A percentile compares a stretch with the other conserved stretches of the same genome.
phyloP scores from a whole-genome alignment of 2,888 invertebrate genomes.

The Neoascia interrupta region DNA sequence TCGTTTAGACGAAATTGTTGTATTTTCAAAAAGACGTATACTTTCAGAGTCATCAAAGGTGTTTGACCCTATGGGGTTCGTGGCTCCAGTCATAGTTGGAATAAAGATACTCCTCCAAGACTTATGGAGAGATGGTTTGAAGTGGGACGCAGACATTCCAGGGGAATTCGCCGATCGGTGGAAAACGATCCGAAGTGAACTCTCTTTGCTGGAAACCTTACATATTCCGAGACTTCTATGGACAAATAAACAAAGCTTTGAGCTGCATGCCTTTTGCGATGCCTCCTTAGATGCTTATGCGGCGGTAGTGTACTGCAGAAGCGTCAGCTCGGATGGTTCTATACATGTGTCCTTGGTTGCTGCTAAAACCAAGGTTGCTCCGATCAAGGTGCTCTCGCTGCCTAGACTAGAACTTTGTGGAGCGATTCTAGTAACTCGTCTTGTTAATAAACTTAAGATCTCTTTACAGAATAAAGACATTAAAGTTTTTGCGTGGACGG shows the following conservation, averaged over 20 bases:
- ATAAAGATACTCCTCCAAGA: slow-evolving; percentile 57
- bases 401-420: slow-evolving; percentile 45
- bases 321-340: background rate
- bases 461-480: slow-evolving; percentile 20
- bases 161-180: slow-evolving; percentile 9
- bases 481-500: slow-evolving; percentile 25
- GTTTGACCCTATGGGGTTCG: no score
- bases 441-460: slow-evolving; percentile 25
- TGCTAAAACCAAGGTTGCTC: slow-evolving; percentile 25
- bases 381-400: slow-evolving; percentile 36
- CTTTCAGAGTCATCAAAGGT: no score
- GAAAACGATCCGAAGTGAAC: slow-evolving; percentile 1
- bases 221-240: slow-evolving; percentile 7
- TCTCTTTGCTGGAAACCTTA: slow-evolving; percentile 15
- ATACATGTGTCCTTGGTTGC: background rate
- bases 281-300: no score
- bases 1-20: no score
- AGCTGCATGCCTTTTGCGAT: slow-evolving; percentile 29
- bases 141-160: slow-evolving; percentile 55
- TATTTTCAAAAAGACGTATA: no score
- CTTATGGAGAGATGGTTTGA: slow-evolving; percentile 46
- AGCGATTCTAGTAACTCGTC: slow-evolving; percentile 24
- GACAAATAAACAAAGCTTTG: background rate
- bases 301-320: slow-evolving; percentile 28
- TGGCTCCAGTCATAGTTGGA: no score